Conservation (phyloP, 2,888 invertebrate species). For the Germaria angustata region DNA sequence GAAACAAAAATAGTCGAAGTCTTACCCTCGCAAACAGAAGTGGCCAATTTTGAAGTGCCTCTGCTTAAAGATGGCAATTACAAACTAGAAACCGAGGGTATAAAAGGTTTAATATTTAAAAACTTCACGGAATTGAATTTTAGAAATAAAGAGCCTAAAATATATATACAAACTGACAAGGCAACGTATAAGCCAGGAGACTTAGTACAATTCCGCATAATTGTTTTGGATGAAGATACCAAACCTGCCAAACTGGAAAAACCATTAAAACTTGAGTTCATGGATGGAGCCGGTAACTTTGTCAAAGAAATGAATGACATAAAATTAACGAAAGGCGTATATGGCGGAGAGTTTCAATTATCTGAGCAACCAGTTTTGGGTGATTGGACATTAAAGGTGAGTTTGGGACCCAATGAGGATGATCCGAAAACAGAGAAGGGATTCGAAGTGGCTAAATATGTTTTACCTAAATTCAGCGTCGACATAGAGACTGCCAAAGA, state of each 20-base stretch:
- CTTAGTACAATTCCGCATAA: slow-evolving; percentile 86
- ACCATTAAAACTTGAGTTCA: slow-evolving; percentile 71
- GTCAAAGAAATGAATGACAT: slow-evolving; percentile 90
- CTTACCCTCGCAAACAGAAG: slow-evolving; percentile 85
- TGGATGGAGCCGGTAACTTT: slow-evolving; percentile 88
- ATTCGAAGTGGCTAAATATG: slow-evolving; percentile 68
- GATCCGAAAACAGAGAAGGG: slow-evolving; percentile 68
- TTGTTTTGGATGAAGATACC: slow-evolving; percentile 86
- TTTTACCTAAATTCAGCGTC: slow-evolving; percentile 84
- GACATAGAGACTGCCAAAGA: slow-evolving; percentile 90
- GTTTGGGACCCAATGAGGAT: slow-evolving; percentile 66
- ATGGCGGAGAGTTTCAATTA: slow-evolving; percentile 86
- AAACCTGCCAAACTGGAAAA: slow-evolving; percentile 81
- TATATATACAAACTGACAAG: slow-evolving; percentile 94
- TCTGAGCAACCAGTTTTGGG: slow-evolving; percentile 91
- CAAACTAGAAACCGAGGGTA: slow-evolving; percentile 80
- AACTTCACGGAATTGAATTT: slow-evolving; percentile 86
- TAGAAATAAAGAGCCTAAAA: slow-evolving; percentile 85
- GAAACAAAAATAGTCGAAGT: slow-evolving; percentile 86
- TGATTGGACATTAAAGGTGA: slow-evolving; percentile 90
- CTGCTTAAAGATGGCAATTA: slow-evolving; percentile 66
- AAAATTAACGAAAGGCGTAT: slow-evolving; percentile 86
- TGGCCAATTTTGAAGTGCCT: slow-evolving; percentile 86
- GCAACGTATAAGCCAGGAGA: slow-evolving; percentile 93
- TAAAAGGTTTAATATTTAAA: slow-evolving; percentile 86